Percentiles rank a stretch among this genome's conserved stretches.
Conservation (phyloP, 64 coral and sea anemone species). For the Montipora sp. region DNA sequence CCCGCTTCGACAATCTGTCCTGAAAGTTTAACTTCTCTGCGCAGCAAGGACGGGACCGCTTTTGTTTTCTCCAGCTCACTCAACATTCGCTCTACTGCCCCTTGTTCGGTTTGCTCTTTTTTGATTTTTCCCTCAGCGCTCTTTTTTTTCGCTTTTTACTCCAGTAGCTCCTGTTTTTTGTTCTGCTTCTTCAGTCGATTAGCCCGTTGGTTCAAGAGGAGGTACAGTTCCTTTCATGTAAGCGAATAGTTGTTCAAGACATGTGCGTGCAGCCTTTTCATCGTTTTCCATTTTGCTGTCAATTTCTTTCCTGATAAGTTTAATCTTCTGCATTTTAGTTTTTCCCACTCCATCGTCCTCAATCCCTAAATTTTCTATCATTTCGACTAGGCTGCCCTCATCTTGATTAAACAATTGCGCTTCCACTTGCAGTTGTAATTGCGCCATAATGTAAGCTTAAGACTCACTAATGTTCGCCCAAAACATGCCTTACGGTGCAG, state of each 20-base stretch:
- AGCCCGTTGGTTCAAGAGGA: too few relatives aligned
- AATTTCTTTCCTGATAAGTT: constrained; percentile 20
- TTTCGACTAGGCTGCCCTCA: constrained; percentile 6
- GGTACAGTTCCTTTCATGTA: too few relatives aligned
- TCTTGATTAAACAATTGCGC: neutral
- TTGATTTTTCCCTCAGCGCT: too few relatives aligned
- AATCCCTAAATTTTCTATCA: constrained; percentile 17
- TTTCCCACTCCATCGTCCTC: neutral
- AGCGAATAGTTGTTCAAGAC: neutral
- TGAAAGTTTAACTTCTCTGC: neutral
- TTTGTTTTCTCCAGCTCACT: neutral
- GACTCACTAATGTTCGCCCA: too few relatives aligned
- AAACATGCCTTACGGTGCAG: neutral
- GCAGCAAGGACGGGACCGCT: too few relatives aligned
- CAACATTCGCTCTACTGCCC: too few relatives aligned
- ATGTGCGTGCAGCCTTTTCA: neutral
- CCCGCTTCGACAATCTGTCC: constrained; percentile 25
- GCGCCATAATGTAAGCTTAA: neutral
- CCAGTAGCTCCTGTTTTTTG: too few relatives aligned
- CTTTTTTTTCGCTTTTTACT: too few relatives aligned
- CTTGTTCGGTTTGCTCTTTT: too few relatives aligned
- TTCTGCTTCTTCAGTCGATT: too few relatives aligned
- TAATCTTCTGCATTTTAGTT: constrained; percentile 7
- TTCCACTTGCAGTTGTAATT: neutral
- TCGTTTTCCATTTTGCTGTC: constrained; percentile 10